A percentile compares a stretch with the other conserved stretches of the same genome.
phyloP scores from a whole-genome alignment of 2,113 vertebrate species.

The Acrocephalus arundinaceus region DNA sequence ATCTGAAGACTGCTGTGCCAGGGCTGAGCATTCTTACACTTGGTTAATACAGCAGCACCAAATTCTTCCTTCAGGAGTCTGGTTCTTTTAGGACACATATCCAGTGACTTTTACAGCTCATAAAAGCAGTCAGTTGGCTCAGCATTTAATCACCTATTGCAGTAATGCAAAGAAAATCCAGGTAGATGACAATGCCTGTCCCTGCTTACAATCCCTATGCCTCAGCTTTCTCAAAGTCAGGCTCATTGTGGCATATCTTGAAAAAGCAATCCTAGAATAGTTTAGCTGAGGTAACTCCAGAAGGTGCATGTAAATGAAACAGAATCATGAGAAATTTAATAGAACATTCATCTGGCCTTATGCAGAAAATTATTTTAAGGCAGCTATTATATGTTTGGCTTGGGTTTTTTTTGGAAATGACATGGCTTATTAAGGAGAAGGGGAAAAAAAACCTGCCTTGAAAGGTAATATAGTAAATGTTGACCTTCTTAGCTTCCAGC shows the following conservation, averaged over 20 bases:
- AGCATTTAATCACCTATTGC: background rate
- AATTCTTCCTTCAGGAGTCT: background rate
- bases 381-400: background rate
- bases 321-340: background rate
- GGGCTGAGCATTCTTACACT: background rate
- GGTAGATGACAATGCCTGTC: background rate
- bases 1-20: background rate
- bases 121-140: background rate
- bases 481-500: background rate
- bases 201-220: background rate
- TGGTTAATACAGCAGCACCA: background rate
- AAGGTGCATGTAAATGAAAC: background rate
- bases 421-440: background rate
- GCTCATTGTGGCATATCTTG: background rate
- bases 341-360: background rate
- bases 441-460: background rate
- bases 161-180: background rate
- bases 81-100: background rate
- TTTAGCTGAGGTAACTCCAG: background rate
- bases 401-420: background rate
- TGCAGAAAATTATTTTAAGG: background rate
- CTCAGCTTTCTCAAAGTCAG: background rate
- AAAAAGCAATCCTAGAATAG: background rate
- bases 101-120: background rate
- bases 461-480: background rate